phyloP scores from a whole-genome alignment of 2,113 vertebrate species.

The Cettia cetti region DNA sequence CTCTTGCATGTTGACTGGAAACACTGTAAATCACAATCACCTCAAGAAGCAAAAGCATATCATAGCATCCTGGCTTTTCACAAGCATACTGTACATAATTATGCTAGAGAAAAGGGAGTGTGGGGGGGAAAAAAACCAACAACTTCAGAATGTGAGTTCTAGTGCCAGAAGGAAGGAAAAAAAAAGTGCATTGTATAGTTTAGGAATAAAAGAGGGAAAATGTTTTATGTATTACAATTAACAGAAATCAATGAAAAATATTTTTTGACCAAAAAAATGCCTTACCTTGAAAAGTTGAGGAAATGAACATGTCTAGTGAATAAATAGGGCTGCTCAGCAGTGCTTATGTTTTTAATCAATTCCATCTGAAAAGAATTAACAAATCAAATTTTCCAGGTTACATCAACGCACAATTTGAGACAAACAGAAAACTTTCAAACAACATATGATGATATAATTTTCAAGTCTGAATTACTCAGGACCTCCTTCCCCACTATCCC shows the following conservation, averaged over 20 bases:
- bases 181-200: neutral
- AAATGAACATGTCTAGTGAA: constrained; percentile 98
- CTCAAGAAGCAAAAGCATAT: neutral
- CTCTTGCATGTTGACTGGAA: neutral
- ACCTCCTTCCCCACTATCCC: neutral
- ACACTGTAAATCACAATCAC: neutral
- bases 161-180: neutral
- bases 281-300: constrained; percentile 98
- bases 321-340: constrained; percentile 93
- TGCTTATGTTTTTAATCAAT: constrained; percentile 96
- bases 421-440: constrained; percentile 7
- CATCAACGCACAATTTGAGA: neutral
- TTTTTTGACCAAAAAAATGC: neutral
- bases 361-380: constrained; percentile 84
- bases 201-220: neutral
- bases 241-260: neutral
- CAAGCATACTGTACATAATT: neutral
- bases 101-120: neutral
- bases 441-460: neutral
- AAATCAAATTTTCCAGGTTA: constrained; percentile 37
- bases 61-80: neutral
- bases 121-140: accelerated
- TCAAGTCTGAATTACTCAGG: neutral
- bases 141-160: neutral
- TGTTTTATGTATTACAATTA: neutral